Evolutionary conservation across 1,140 invertebrate species (phyloP), one percentile per base, ranked within the genome.

Genomic region (Elymnias hypermnestra): DNA sequence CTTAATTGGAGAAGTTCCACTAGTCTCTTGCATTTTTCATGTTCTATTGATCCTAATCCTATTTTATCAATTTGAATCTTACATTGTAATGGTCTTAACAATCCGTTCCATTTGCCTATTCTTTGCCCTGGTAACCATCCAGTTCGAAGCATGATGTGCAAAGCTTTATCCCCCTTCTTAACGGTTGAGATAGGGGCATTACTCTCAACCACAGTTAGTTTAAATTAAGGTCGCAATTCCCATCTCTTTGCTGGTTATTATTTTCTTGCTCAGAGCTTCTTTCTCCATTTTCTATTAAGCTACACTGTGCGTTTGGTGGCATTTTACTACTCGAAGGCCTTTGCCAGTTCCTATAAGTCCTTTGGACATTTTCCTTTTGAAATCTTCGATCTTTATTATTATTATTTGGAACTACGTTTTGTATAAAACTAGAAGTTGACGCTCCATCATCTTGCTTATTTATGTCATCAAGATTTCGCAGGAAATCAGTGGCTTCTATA

Each of bases 71-170:
- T n/a, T 14, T 36, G 10, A 9, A 4, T 8, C 9, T 7, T 8
- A 14, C n/a, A 5, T n/a, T 7, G 2, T 7, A 36, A 9, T 14
- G 33, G 33, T 8, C 10, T 17, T 3, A 36, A 17, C 9, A 36
- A 18, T 36, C 33, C 33, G 3, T 9, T 36, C n/a, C 33, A 9
- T 12, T 40, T 44, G 5, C 45, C 45, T 40, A 55, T 39, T 6
- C 19, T 12, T 13, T 41, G 26, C 3, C 41, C 37, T 17, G 49
- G 40, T 19, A 25, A 2, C 52, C 44, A 43, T 13, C 41, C 46
- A 8, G 18, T 45, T 19, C 26, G 44, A 9, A 41, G 23, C 46
- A 55, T 50, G 2, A 53, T 53, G 2, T 26, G 7, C 38, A 53
- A 25, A 14, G 29, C 15, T 10, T 15, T 18, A 29, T 53, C 9